Conservation (phyloP, 1,140 invertebrate species). For the Lanistes nyassanus region DNA sequence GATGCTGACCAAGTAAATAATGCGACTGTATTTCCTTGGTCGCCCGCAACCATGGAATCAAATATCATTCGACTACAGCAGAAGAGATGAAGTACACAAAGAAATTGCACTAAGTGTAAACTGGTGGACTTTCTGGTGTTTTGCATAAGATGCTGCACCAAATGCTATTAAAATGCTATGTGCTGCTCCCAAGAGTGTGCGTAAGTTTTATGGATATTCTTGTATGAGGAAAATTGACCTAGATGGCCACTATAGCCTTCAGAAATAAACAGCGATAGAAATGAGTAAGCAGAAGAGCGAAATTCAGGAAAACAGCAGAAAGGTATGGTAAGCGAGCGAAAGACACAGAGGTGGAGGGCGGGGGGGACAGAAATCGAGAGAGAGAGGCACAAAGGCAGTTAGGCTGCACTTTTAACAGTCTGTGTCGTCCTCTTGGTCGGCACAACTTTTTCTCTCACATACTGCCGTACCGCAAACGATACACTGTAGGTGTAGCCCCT, state of each 20-base stretch:
- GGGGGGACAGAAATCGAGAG: not conserved
- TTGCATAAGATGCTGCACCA: not conserved
- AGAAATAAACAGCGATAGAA: not conserved
- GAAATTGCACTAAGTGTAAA: too few relatives aligned
- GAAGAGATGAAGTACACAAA: too few relatives aligned
- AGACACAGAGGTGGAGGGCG: not conserved
- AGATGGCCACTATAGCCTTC: not conserved
- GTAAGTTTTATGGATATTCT: not conserved
- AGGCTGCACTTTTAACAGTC: too few relatives aligned
- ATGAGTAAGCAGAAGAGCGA: not conserved
- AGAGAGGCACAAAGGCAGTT: not conserved
- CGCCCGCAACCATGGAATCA: too few relatives aligned
- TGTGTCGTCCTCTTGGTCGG: too few relatives aligned
- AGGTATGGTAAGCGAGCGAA: not conserved
- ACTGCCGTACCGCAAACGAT: too few relatives aligned
- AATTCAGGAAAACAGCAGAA: not conserved
- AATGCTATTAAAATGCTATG: not conserved
- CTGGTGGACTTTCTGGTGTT: too few relatives aligned
- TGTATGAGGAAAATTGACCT: not conserved
- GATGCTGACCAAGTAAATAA: too few relatives aligned
- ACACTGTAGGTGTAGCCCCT: too few relatives aligned
- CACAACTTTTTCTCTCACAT: too few relatives aligned
- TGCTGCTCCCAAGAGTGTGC: not conserved
- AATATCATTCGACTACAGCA: too few relatives aligned
- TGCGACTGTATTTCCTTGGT: too few relatives aligned